phyloP scores from a whole-genome alignment of 2,888 invertebrate species.

The Lasius fuliginosus region DNA sequence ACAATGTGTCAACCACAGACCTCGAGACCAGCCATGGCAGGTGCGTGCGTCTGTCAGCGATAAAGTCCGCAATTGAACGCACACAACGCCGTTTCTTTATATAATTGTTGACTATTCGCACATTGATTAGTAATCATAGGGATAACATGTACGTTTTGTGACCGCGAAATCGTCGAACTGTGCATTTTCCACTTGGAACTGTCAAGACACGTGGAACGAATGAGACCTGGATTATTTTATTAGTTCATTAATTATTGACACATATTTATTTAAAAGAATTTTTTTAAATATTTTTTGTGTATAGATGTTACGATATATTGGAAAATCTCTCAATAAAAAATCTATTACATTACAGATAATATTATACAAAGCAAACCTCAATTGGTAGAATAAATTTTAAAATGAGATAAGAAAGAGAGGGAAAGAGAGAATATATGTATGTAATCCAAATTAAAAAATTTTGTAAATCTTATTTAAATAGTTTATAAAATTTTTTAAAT shows the following conservation, averaged over 20 bases:
- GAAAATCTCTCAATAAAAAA: background rate
- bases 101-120: background rate
- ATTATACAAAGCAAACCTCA: background rate
- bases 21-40: constrained; percentile 82
- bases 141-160: background rate
- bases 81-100: background rate
- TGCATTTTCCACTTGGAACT: background rate
- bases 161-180: background rate
- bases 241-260: background rate
- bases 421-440: background rate
- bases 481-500: background rate
- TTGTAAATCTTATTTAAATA: background rate
- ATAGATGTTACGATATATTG: background rate
- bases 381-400: background rate
- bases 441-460: too few relatives aligned
- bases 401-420: background rate
- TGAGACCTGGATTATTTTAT: background rate
- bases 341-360: background rate
- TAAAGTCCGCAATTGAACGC: background rate
- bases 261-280: background rate
- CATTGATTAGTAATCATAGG: background rate
- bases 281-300: background rate
- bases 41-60: constrained; percentile 70
- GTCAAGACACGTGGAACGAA: background rate
- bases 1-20: constrained; percentile 81